Base-by-base conservation (phyloP, 2,113 vertebrate species). In the Bettongia penicillata region DNA sequence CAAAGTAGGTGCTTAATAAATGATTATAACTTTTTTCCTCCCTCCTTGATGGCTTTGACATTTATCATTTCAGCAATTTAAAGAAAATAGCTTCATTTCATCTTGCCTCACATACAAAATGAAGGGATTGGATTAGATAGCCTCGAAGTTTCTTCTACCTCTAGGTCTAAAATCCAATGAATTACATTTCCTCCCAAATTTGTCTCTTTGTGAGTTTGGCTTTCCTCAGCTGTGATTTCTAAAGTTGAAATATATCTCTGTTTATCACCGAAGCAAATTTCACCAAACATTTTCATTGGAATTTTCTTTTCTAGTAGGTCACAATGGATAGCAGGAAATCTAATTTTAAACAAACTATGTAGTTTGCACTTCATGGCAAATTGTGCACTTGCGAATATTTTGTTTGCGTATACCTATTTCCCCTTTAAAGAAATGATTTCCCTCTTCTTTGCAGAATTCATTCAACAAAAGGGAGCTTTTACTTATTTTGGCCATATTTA, bases 381-480 rank as follows among this genome's bases (percentile, higher is more conserved):
- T 90, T 89, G 90, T 0, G 77, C 0, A 51, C 23, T 94, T 95
- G 8, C 8, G 48, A 94, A 91, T 1, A 51, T 90, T 94, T 92
- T 90, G 68, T 91, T 91, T 11, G 52, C 53, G 37, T 52, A 47
- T 10, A 24, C 1, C 43, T 16, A 25, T 23, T 97, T 53, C 47
- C 94, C 23, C 51, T 95, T 8, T 84, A 52, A 90, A 9, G 26
- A 95, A 94, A 89, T 43, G 2, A 22, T 91, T 50, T 84, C 24
- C 90, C 52, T 68, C 47, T 28, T 91, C 22, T 91, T 95, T 47
- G 1, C 57, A 94, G 93, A 57, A 14, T 48, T 0, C 37, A 51
- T 48, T 96, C 37, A 77, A 14, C 37, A 19, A 19, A 77, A 1
- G 19, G 94, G 94, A 57, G 94, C 94, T 97, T 94, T 84, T 89